A percentile compares a stretch with the other conserved stretches of the same genome.
Conservation (phyloP, 2,888 invertebrate genomes). For the Syritta pipiens region DNA sequence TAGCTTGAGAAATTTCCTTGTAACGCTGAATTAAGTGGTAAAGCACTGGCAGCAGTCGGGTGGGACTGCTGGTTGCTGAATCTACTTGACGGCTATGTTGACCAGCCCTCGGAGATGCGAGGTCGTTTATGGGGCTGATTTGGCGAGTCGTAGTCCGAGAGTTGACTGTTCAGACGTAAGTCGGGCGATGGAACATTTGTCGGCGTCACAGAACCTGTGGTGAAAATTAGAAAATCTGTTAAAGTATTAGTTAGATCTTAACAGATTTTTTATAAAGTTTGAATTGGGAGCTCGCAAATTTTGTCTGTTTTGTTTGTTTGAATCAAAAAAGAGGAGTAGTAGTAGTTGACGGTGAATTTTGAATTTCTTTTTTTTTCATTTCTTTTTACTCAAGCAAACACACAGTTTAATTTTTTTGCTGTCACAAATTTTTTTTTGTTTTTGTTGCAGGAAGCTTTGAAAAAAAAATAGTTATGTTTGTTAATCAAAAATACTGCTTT, state of each 20-base stretch:
- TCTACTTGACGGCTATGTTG: conserved; percentile 85
- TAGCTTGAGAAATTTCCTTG: conserved; percentile 64
- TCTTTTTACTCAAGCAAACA: conserved; percentile 55
- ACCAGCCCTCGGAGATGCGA: conserved; percentile 93
- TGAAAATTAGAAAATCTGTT: conserved; percentile 79
- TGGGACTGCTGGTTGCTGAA: conserved; percentile 71
- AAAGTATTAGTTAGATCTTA: conserved; percentile 75
- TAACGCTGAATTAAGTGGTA: conserved; percentile 57
- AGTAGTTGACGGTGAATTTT: conserved; percentile 37
- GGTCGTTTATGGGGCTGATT: conserved; percentile 86
- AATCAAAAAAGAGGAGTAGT: conserved; percentile 30
- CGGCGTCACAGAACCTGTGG: conserved; percentile 89
- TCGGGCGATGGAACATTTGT: conserved; percentile 90
- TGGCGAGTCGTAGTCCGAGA: conserved; percentile 83
- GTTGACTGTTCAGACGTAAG: conserved; percentile 78
- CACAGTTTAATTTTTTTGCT: conserved; percentile 40
- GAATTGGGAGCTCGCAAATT: conserved; percentile 56
- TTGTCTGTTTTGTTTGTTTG: conserved; percentile 39
- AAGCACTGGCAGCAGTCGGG: conserved; percentile 48
- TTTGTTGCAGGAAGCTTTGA: conserved; percentile 66
- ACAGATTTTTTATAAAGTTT: conserved; percentile 64
- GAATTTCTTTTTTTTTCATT: conserved; percentile 11
- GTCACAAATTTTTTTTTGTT: neutral
- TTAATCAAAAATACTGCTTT: conserved; percentile 58
- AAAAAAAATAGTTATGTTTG: conserved; percentile 56